Evolutionary conservation across 2,113 vertebrate species (phyloP).

Genomic region (Rhinolophus sinicus): DNA sequence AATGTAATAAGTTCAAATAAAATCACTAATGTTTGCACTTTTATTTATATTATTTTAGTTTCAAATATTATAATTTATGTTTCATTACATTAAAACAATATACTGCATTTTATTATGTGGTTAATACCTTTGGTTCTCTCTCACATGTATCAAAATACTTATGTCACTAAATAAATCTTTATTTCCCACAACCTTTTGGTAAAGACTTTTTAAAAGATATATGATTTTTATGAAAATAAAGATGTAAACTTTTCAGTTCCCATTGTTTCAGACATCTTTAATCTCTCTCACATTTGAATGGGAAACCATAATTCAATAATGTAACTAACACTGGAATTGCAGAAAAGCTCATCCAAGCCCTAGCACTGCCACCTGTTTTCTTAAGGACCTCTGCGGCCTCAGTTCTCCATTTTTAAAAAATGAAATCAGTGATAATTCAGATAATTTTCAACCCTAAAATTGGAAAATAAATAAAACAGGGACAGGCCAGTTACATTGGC

Average conservation of each 20-base stretch:
- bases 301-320: not conserved
- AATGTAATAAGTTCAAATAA: not conserved
- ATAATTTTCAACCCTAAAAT: not conserved
- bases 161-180: not conserved
- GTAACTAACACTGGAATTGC: not conserved
- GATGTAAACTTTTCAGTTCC: not conserved
- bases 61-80: not conserved
- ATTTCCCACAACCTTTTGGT: not conserved
- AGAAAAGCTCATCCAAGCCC: not conserved
- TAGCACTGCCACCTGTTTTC: no score
- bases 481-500: no score
- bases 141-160: not conserved
- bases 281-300: not conserved
- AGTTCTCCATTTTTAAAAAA: not conserved
- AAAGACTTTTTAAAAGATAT: not conserved
- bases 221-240: not conserved
- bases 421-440: not conserved
- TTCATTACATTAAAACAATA: not conserved
- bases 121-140: not conserved
- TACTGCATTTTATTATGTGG: not conserved
- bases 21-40: not conserved
- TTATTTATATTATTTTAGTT: not conserved
- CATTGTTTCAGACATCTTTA: not conserved
- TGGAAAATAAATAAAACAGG: not conserved
- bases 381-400: not conserved